These are phyloP conservation scores for Ambastaia sidthimunki DNA, from an alignment of 2,797 vertebrate species.

Conservation along the genomic window DNA sequence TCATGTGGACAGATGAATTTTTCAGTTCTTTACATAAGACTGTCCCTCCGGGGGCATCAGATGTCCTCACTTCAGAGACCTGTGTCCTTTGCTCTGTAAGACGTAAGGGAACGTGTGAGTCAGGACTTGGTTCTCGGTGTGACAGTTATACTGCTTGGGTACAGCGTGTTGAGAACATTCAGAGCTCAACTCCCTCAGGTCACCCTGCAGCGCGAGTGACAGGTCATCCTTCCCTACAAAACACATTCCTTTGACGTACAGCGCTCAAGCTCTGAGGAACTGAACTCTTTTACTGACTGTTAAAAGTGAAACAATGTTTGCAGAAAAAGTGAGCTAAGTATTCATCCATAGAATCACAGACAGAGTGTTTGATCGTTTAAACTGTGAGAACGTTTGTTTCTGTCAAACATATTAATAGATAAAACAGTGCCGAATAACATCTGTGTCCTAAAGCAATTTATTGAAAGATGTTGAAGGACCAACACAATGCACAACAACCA, in stretches of 20 bases:
- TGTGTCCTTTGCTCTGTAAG: conserved; percentile 52
- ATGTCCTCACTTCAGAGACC: conserved; percentile 56
- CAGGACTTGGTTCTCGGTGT: conserved; percentile 55
- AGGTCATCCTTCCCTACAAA: conserved; percentile 27
- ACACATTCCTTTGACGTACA: conserved; percentile 30
- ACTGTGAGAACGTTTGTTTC: conserved; percentile 23
- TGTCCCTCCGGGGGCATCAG: conserved; percentile 53
- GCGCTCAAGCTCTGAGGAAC: conserved; percentile 1
- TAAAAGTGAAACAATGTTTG: neutral
- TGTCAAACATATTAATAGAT: too few relatives aligned
- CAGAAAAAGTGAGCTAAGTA: conserved; percentile 10
- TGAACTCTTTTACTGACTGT: neutral
- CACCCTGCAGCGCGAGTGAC: conserved; percentile 36
- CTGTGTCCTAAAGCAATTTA: too few relatives aligned
- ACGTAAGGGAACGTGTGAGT: conserved; percentile 51
- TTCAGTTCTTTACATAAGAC: conserved; percentile 64
- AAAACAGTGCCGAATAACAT: too few relatives aligned
- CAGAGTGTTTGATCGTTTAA: neutral
- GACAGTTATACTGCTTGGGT: conserved; percentile 55
- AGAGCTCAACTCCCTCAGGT: conserved; percentile 55
- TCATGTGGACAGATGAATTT: conserved; percentile 60
- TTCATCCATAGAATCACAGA: conserved; percentile 16
- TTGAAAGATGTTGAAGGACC: too few relatives aligned
- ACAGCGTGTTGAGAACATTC: conserved; percentile 31
- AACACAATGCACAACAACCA: too few relatives aligned